phyloP scores from a whole-genome alignment of 2,797 vertebrate genomes.

The Apodemus agrarius region DNA sequence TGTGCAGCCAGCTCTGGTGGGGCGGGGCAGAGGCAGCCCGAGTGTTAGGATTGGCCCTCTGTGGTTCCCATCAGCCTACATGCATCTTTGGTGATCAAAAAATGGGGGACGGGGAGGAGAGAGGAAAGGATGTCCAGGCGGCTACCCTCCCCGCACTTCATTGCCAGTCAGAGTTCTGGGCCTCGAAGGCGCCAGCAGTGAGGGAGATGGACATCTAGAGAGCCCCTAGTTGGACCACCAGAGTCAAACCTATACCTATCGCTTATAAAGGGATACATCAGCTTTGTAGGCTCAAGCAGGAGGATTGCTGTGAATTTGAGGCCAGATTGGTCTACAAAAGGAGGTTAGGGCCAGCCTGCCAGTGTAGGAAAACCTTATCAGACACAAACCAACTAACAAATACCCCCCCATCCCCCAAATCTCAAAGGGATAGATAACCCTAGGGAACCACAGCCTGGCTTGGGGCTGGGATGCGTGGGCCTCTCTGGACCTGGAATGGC shows the following conservation, averaged over 20 bases:
- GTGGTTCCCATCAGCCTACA: not conserved
- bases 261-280: not conserved
- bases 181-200: fast-evolving
- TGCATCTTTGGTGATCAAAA: fast-evolving
- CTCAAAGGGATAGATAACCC: not conserved
- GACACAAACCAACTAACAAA: not conserved
- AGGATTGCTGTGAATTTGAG: not conserved
- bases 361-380: not conserved
- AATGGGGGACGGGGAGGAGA: fast-evolving
- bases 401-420: not conserved
- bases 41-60: not conserved
- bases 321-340: not conserved
- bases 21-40: not conserved
- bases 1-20: fast-evolving
- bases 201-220: not conserved
- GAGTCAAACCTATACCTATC: not conserved
- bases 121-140: not conserved
- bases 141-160: fast-evolving
- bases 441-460: not conserved
- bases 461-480: not conserved
- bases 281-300: not conserved
- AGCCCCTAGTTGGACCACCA: not conserved
- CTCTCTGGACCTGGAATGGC: not conserved
- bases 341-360: not conserved
- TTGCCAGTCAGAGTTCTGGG: not conserved